Evolutionary conservation across 2,797 vertebrate species (phyloP), one percentile per base, ranked within the genome.

Genomic region (Gallinago nigripennis): DNA sequence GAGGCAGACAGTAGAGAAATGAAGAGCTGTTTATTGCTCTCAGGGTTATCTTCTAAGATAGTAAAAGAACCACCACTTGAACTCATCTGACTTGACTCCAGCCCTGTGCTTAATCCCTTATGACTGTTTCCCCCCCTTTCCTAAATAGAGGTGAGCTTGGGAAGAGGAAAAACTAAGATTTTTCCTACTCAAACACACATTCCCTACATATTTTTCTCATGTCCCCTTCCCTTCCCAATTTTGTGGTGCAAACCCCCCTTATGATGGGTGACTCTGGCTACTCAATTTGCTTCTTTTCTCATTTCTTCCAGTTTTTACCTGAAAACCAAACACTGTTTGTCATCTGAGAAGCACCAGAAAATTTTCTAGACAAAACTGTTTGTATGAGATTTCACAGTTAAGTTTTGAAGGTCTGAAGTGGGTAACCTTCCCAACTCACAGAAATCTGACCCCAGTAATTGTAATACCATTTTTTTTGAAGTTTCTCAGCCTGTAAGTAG

Each of bases 291-390:
- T 83, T 30, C 12, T 80, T 66, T 86, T 65, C 61, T 79, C 13
- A 35, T 50, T 79, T 76, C 27, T 76, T 77, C 37, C 56, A 51
- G 8, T 73, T 87, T 88, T 75, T 30, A 85, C 68, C 78, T 45
- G 53, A 92, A 96, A 96, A 82, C 19, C 25, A 64, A 90, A 37
- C 8, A 10, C 6, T 46, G 15, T 76, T 82, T 92, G 80, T 88
- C 78, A 93, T 77, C 68, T 63, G 81, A 96, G 81, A 85, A 80
- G 68, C 23, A 43, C 11, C 64, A 93, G 71, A 94, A 54, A 54
- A 43, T 93, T 51, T 95, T 86, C 90, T 75, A 92, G 85, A 92
- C 85, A 90, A 84, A 96, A 94, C 73, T 86, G 73, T 86, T 96
- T 77, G 48, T 35, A 71, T 73, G 91, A 92, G 71, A 92, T 95